These are phyloP conservation scores for Mesocentrotus franciscanus DNA, from an alignment of 53 echinoderm and acorn worm genomes.

Conservation along the genomic window DNA sequence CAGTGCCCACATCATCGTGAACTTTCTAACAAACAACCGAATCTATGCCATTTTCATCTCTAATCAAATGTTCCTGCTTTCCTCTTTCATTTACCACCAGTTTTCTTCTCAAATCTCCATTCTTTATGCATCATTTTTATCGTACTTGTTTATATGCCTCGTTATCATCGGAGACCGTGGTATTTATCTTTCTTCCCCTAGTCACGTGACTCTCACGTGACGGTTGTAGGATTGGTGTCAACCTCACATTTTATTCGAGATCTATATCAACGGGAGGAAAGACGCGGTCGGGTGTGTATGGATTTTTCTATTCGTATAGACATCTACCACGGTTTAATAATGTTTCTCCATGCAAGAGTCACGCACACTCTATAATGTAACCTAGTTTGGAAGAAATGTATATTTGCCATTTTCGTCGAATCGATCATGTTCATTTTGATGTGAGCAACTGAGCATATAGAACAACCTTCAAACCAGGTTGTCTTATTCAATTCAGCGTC, in stretches of 20 bases:
- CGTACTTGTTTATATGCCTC: not conserved
- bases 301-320: constrained; percentile 8
- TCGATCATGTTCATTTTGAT: not conserved
- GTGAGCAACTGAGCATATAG: not conserved
- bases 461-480: not conserved
- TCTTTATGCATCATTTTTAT: not conserved
- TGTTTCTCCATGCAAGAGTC: not conserved
- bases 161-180: not conserved
- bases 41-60: not conserved
- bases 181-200: not conserved
- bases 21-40: not conserved
- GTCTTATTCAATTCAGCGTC: not conserved
- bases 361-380: not conserved
- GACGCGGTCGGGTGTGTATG: not conserved
- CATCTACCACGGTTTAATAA: not conserved
- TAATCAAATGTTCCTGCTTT: not conserved
- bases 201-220: not conserved
- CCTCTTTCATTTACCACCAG: not conserved
- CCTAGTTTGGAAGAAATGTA: not conserved
- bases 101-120: not conserved
- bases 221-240: not conserved
- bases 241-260: not conserved
- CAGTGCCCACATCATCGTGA: not conserved
- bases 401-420: not conserved
- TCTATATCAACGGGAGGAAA: not conserved